A percentile compares a stretch with the other conserved stretches of the same genome.
phyloP scores from a whole-genome alignment of 2,113 vertebrate genomes.

The Sphaerodactylus townsendi region DNA sequence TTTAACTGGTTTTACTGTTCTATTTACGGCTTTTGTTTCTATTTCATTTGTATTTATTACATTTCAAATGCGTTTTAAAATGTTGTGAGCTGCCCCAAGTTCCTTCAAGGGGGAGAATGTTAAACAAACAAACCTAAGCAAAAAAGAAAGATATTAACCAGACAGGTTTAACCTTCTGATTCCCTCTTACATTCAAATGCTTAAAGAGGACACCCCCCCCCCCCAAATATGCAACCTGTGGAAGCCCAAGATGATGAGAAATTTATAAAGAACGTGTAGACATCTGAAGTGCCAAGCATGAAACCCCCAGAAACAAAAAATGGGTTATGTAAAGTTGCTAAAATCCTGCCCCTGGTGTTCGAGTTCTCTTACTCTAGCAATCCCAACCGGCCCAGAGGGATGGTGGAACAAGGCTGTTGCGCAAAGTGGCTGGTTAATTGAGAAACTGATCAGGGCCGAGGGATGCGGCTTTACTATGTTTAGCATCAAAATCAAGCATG shows the following conservation, averaged over 20 bases:
- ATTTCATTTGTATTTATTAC: too few species aligned
- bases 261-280: constrained; percentile 72
- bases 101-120: too few species aligned
- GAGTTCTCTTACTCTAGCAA: constrained; percentile 74
- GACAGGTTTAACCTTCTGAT: constrained; percentile 67
- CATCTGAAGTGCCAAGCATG: constrained; percentile 73
- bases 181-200: constrained; percentile 61
- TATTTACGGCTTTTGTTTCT: too few species aligned
- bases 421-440: constrained; percentile 88
- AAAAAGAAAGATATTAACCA: background rate
- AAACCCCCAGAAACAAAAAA: constrained; percentile 76
- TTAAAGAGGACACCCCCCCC: background rate
- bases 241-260: constrained; percentile 68
- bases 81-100: too few species aligned
- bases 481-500: constrained; percentile 84
- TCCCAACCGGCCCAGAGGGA: constrained; percentile 67
- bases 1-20: too few species aligned
- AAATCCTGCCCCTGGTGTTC: constrained; percentile 10
- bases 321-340: constrained; percentile 69
- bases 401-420: constrained; percentile 80
- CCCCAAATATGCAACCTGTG: constrained; percentile 67
- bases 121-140: constrained; percentile 33
- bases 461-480: constrained; percentile 73
- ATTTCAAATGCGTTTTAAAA: too few species aligned
- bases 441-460: constrained; percentile 83